Percentiles rank a stretch among this genome's conserved stretches.
Evolutionary conservation across 1,140 invertebrate species (phyloP).

Genomic region (Musca domestica): DNA sequence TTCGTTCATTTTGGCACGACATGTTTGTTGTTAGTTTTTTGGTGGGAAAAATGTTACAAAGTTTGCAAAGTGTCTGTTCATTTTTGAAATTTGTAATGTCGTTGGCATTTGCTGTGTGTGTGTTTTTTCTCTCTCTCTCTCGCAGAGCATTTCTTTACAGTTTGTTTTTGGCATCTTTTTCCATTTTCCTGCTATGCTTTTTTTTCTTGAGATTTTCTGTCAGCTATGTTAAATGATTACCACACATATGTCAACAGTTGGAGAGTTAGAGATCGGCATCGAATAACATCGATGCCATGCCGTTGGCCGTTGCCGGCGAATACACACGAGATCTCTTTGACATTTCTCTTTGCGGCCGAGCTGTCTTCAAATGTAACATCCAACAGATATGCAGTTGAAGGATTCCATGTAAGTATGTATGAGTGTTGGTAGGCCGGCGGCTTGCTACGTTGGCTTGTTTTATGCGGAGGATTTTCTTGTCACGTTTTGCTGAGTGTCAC

Average conservation of each 20-base stretch:
- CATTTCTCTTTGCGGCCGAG: not conserved
- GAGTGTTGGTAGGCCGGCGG: no score
- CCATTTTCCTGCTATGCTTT: not conserved
- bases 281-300: not conserved
- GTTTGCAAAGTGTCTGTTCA: no score
- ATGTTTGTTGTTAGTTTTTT: no score
- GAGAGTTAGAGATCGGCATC: not conserved
- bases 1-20: no score
- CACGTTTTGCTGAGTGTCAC: constrained; percentile 17
- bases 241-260: constrained; percentile 4
- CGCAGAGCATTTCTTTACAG: no score
- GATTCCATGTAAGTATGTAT: not conserved
- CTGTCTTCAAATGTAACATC: not conserved
- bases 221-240: constrained; percentile 17
- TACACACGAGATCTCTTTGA: not conserved
- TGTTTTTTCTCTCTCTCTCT: no score
- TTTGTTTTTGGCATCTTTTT: not conserved
- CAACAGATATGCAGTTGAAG: not conserved
- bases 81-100: no score
- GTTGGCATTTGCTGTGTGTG: no score
- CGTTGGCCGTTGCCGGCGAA: not conserved
- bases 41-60: constrained; percentile 9
- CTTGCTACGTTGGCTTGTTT: no score
- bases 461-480: constrained; percentile 11
- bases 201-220: not conserved